Evolutionary conservation across 2,797 vertebrate genomes (phyloP).

Genomic region (Peromyscus eremicus): DNA sequence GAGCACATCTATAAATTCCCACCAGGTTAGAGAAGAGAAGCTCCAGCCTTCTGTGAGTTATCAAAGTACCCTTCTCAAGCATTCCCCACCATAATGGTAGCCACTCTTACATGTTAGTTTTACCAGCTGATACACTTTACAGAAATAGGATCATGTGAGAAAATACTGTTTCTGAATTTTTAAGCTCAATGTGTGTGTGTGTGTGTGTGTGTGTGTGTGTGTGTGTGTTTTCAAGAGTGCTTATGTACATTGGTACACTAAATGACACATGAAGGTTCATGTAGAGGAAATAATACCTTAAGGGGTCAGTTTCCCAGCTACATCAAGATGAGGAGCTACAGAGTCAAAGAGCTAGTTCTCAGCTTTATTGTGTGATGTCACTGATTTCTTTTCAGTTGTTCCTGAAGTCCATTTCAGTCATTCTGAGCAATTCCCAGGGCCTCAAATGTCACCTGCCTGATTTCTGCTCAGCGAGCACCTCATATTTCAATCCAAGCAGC

Average conservation of each 20-base stretch:
- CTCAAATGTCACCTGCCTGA: background rate
- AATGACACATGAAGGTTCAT: background rate
- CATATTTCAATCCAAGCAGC: background rate
- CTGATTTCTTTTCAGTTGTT: background rate
- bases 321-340: background rate
- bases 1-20: background rate
- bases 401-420: background rate
- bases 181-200: background rate
- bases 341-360: background rate
- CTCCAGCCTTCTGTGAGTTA: background rate
- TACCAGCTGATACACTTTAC: background rate
- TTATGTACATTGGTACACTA: background rate
- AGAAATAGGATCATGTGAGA: background rate
- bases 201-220: too few species aligned
- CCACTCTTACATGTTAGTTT: background rate
- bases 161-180: background rate
- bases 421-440: background rate
- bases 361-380: background rate
- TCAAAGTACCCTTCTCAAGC: accelerated
- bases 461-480: background rate
- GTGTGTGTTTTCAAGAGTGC: background rate
- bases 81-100: background rate
- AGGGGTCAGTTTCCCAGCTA: background rate
- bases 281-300: background rate
- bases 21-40: background rate